Evolutionary conservation across 2,888 invertebrate species (phyloP), one percentile per base, ranked within the genome.

Genomic region (Papilio protenor): DNA sequence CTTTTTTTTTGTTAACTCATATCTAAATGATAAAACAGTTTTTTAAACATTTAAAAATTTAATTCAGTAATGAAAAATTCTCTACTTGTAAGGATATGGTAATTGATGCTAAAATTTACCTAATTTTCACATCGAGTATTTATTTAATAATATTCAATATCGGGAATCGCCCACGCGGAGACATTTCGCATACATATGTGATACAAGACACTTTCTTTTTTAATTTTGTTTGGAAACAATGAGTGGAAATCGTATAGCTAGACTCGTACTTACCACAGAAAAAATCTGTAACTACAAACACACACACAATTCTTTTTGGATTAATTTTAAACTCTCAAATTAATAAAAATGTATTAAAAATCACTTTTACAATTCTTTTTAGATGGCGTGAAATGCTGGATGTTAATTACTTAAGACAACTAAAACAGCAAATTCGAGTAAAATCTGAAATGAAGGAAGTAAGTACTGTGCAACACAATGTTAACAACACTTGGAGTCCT

Each of bases 371-470:
- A n/a, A n/a, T n/a, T 40, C 10, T 27, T 45, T 70, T 45, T 21
- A 94, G 94, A 82, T 94, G 94, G 94, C 91, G 94, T n/a, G 93
- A 94, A 83, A 82, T 91, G 70, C 79, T 90, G n/a, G 90, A 93
- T 77, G 86, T 87, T 55, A 91, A 94, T 81, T 89, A 95, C 84
- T 86, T 95, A 81, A 87, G 86, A 75, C 92, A 92, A 72, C 82
- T 95, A 40, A 94, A 94, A 82, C 89, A 92, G 79, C 95, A 95
- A 84, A 92, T 95, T 82, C 88, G 86, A 79, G 89, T 92, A 27
- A 95, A 95, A 84, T 87, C 83, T 82, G 87, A 90, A 79, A 89
- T 90, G 78, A 87, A 89, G 71, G 91, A 94, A 91, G 95, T 94
- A 84, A 84, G 84, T 77, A 3, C 12, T 18, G 1, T 12, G 10